A percentile compares a stretch with the other conserved stretches of the same genome.
Evolutionary conservation across 53 echinoderm and acorn worm species (phyloP).

Genomic region (Patiria pectinifera): DNA sequence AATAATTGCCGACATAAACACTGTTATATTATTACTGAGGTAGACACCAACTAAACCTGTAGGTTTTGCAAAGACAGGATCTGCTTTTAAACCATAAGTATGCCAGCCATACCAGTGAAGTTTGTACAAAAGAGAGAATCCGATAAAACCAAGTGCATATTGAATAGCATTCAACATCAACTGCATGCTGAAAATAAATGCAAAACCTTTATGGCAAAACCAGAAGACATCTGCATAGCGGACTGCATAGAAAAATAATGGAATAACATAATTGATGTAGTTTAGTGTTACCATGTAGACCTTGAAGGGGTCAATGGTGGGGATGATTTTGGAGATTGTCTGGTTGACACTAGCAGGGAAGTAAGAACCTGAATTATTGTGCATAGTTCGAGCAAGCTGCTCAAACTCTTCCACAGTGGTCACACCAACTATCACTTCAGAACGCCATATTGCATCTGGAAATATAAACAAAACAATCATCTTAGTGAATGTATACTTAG

Average conservation of each 20-base stretch:
- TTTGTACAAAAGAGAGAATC: constrained; percentile 91
- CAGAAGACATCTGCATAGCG: constrained; percentile 98
- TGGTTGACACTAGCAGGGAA: constrained; percentile 32
- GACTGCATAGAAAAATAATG: constrained; percentile 93
- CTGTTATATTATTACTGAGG: constrained; percentile 86
- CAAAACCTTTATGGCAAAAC: constrained; percentile 94
- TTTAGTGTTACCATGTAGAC: constrained; percentile 91
- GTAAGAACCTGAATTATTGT: constrained; percentile 52
- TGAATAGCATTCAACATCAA: constrained; percentile 93
- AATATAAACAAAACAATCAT: neutral
- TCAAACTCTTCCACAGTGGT: constrained; percentile 50
- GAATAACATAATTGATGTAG: constrained; percentile 94
- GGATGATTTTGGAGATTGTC: constrained; percentile 52
- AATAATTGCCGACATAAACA: constrained; percentile 87
- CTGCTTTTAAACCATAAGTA: constrained; percentile 64
- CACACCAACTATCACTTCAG: constrained; percentile 69
- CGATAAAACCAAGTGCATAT: constrained; percentile 87
- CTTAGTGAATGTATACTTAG: no score
- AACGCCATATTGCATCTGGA: constrained; percentile 73
- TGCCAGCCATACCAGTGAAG: constrained; percentile 91
- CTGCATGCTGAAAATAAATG: constrained; percentile 79
- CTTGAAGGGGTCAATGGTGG: constrained; percentile 74
- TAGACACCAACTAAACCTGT: constrained; percentile 77
- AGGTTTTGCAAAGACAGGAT: constrained; percentile 64
- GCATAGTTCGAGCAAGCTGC: constrained; percentile 35